These are phyloP conservation scores for Xestia xanthographa DNA, from an alignment of 2,888 invertebrate genomes.

Conservation along the genomic window DNA sequence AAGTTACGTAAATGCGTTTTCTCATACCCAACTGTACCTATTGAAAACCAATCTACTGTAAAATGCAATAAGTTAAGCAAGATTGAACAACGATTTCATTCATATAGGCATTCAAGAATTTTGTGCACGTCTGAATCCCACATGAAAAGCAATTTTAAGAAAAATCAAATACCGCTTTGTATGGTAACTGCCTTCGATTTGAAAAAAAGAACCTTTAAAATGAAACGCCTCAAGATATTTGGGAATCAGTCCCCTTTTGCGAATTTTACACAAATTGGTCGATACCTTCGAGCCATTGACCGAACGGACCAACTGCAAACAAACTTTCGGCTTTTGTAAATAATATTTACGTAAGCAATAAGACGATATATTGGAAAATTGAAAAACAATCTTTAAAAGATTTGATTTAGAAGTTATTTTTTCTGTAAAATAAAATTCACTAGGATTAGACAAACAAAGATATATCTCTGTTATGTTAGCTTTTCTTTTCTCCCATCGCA, in stretches of 20 bases:
- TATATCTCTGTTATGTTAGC: too few relatives aligned
- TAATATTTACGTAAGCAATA: background rate
- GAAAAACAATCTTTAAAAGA: background rate
- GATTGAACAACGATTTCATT: constrained; percentile 13
- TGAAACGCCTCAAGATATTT: constrained; percentile 8
- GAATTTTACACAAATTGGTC: constrained; percentile 21
- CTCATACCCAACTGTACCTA: background rate
- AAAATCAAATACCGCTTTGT: constrained; percentile 29
- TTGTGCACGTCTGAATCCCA: constrained; percentile 10
- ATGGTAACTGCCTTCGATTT: constrained; percentile 15
- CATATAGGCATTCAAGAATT: constrained; percentile 12
- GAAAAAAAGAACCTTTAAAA: constrained; percentile 15
- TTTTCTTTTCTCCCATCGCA: too few relatives aligned
- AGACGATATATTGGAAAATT: background rate
- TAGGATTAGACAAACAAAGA: too few relatives aligned
- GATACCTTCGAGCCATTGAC: constrained; percentile 6
- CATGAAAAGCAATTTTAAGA: constrained; percentile 20
- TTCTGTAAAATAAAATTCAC: background rate
- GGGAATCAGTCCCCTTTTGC: constrained; percentile 14
- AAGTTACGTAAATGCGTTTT: background rate
- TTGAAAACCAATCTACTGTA: constrained; percentile 21
- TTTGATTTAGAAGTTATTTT: background rate
- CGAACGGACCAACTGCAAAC: constrained; percentile 1
- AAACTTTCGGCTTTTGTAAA: background rate
- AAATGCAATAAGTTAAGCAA: constrained; percentile 25